Conservation (phyloP, 2,113 vertebrate species). For the Cyanocitta stelleri region DNA sequence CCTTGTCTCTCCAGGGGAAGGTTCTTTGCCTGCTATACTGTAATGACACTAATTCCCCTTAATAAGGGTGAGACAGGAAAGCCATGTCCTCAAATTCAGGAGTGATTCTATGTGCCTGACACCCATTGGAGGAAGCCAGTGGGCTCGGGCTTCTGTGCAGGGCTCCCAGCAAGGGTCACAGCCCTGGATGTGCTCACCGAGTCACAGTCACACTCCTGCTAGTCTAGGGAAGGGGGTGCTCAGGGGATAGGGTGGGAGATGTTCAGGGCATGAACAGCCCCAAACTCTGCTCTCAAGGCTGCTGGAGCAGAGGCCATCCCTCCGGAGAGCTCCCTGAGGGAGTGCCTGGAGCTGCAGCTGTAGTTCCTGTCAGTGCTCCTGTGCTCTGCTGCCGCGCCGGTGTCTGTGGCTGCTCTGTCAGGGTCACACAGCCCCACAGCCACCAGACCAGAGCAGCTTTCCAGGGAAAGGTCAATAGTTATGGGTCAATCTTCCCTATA, state of each 20-base stretch:
- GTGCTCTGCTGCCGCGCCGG: accelerated
- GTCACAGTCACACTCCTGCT: accelerated
- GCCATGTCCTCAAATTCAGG: not conserved
- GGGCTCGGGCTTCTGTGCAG: not conserved
- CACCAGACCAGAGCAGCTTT: not conserved
- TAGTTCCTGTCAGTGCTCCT: not conserved
- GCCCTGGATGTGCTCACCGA: accelerated
- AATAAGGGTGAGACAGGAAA: not conserved
- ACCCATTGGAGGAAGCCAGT: accelerated
- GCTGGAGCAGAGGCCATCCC: accelerated
- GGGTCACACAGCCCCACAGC: not conserved
- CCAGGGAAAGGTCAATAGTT: not conserved
- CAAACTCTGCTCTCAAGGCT: not conserved
- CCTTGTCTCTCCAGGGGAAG: not conserved
- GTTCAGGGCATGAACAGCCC: not conserved
- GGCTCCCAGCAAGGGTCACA: accelerated
- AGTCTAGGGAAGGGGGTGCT: not conserved
- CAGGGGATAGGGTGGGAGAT: not conserved
- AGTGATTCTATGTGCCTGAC: not conserved
- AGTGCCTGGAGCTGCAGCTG: not conserved
- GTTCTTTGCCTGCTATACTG: not conserved
- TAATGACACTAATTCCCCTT: not conserved
- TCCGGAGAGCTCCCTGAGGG: accelerated
- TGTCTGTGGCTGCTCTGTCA: not conserved
- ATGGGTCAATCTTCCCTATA: not conserved